phyloP scores from a whole-genome alignment of 1,140 invertebrate species.

The Sweltsa coloradensis region DNA sequence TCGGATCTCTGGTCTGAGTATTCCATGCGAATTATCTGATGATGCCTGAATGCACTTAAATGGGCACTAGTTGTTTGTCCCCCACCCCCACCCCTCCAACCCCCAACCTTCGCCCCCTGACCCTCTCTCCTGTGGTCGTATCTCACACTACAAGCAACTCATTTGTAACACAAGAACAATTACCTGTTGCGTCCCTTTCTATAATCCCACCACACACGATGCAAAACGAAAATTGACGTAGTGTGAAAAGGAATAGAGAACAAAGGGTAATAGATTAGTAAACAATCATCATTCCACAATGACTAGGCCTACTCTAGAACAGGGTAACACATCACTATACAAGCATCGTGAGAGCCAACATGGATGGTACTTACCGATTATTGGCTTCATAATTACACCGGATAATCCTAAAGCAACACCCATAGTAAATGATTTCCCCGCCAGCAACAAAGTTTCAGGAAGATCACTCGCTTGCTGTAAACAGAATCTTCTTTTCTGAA shows the following conservation, averaged over 20 bases:
- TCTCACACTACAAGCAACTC: background rate
- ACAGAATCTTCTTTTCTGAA: slow-evolving; percentile 32
- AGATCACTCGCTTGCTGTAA: slow-evolving; percentile 40
- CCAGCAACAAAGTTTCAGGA: slow-evolving; percentile 39
- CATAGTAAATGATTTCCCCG: slow-evolving; percentile 44
- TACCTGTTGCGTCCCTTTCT: slow-evolving; percentile 8
- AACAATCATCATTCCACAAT: background rate
- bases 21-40: too few relatives aligned
- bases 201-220: slow-evolving; percentile 9
- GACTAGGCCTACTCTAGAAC: background rate
- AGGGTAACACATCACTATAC: background rate
- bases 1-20: too few relatives aligned
- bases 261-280: background rate
- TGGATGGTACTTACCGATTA: slow-evolving; percentile 38
- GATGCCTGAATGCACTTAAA: too few relatives aligned
- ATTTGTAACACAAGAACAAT: background rate
- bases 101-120: too few relatives aligned
- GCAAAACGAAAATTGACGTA: slow-evolving; percentile 10
- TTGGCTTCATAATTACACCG: slow-evolving; percentile 51
- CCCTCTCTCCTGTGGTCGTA: too few relatives aligned
- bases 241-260: slow-evolving; percentile 6
- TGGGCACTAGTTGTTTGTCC: too few relatives aligned
- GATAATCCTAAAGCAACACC: slow-evolving; percentile 52
- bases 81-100: too few relatives aligned
- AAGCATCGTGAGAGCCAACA: background rate